Evolutionary conservation across 2,888 invertebrate species (phyloP), one percentile per base, ranked within the genome.

Genomic region (Campoplex nolae): DNA sequence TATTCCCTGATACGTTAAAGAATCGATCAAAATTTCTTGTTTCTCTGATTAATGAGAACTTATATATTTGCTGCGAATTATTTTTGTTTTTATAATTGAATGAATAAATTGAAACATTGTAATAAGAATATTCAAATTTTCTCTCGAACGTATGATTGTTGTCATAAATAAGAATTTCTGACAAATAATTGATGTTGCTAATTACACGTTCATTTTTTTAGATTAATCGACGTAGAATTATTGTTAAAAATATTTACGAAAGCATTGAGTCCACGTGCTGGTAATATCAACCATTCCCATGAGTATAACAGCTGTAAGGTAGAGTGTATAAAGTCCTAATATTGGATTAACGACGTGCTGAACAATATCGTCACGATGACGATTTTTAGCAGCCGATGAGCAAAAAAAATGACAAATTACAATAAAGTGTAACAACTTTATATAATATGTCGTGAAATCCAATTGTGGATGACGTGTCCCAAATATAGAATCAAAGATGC

Each of bases 391-490:
- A 16, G 95, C 95, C 82, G 95, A 89, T n/a, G 95, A 95, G 95
- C 95, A 95, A 90, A 95, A 95, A 85, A 95, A 94, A 90, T 95
- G 95, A 89, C 95, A 95, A 89, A 95, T 94, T 38, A 95, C 92
- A 77, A 95, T 92, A 82, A 95, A 95, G 90, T 95, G 95, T 42
- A 95, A 89, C 62, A 95, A 92, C 88, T 95, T 95, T 18, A 95
- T 92, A 89, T 95, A 95, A 87, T 94, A 95, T 3, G 95, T 93
- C 1, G 94, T 92, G 90, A 95, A 95, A 89, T 95, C 95, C 84
- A 95, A 90, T 90, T 95, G 95, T 3, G 95, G 94, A 86, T 94
- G 94, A 65, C 93, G 92, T 76, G 90, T 91, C 4, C 95, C 94
- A 51, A 95, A 90, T 74, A 95, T 90, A 92, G 95, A 95, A 90